These are phyloP conservation scores for Hylaeus anthracinus DNA, from an alignment of 1,140 invertebrate species.

Conservation along the genomic window DNA sequence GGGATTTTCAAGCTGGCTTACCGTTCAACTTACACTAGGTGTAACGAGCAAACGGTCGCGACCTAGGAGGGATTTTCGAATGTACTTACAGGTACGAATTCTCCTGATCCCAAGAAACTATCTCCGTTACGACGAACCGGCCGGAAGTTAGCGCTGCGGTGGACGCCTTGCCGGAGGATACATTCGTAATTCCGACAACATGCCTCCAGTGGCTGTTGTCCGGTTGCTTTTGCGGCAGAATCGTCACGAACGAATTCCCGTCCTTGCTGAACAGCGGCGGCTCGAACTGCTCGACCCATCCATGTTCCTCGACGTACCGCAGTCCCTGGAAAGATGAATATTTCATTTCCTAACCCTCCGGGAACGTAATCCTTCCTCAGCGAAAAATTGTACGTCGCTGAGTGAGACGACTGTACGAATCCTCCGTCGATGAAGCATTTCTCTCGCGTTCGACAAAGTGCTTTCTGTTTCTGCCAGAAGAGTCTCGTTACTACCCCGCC, in stretches of 20 bases:
- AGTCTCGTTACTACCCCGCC: no score
- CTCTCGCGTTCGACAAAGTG: no score
- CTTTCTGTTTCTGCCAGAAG: no score
- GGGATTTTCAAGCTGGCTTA: background rate
- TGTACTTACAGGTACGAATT: conserved; percentile 84
- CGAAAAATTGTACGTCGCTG: conserved; percentile 16
- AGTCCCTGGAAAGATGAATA: conserved; percentile 63
- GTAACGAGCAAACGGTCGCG: background rate
- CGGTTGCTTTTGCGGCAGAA: conserved; percentile 84
- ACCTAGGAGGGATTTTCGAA: background rate
- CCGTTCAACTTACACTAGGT: background rate
- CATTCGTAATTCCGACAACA: conserved; percentile 82
- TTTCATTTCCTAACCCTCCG: conserved; percentile 3
- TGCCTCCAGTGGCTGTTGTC: conserved; percentile 85
- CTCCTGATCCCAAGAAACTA: conserved; percentile 89
- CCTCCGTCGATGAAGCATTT: no score
- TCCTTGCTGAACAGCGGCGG: conserved; percentile 83
- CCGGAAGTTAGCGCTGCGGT: conserved; percentile 86
- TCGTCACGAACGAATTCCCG: conserved; percentile 81
- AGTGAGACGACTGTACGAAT: background rate
- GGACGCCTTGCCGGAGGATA: conserved; percentile 62
- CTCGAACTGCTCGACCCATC: conserved; percentile 87
- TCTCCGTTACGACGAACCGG: conserved; percentile 88
- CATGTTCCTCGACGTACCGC: conserved; percentile 79
- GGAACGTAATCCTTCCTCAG: background rate